A percentile compares a stretch with the other conserved stretches of the same genome.
These are phyloP conservation scores for Propsilocerus akamusi DNA, from an alignment of 1,140 invertebrate genomes.

Conservation along the genomic window DNA sequence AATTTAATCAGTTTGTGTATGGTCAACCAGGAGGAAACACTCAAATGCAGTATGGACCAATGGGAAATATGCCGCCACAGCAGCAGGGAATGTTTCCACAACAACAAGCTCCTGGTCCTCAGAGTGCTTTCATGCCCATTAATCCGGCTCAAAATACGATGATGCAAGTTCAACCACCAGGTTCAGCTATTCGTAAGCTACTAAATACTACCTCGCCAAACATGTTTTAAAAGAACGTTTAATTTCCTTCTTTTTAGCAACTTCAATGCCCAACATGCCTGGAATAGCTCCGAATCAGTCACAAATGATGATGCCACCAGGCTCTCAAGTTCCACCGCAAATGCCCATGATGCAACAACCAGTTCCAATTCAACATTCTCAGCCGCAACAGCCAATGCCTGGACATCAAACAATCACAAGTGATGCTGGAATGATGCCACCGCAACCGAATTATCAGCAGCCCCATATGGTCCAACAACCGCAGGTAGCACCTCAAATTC, in stretches of 20 bases:
- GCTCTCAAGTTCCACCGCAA: slow-evolving; percentile 14
- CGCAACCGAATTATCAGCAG: slow-evolving; percentile 9
- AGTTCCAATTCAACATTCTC: slow-evolving; percentile 16
- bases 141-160: neutral
- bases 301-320: slow-evolving; percentile 22
- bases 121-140: neutral
- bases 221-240: neutral
- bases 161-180: neutral
- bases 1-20: slow-evolving; percentile 23
- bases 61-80: slow-evolving; percentile 13
- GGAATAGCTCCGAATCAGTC: slow-evolving; percentile 9
- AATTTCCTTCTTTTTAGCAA: neutral
- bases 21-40: slow-evolving; percentile 17
- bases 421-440: slow-evolving; percentile 9
- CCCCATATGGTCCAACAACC: slow-evolving; percentile 11
- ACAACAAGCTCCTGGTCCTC: neutral
- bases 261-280: too few relatives aligned
- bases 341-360: slow-evolving; percentile 18
- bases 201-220: too few relatives aligned
- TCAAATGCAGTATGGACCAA: slow-evolving; percentile 8
- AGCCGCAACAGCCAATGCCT: slow-evolving; percentile 10
- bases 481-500: slow-evolving; percentile 8
- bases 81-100: neutral
- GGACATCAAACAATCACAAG: slow-evolving; percentile 9
- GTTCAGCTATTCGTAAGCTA: too few relatives aligned